Conservation (phyloP, 2,113 vertebrate species). For the Pteropus alecto region DNA sequence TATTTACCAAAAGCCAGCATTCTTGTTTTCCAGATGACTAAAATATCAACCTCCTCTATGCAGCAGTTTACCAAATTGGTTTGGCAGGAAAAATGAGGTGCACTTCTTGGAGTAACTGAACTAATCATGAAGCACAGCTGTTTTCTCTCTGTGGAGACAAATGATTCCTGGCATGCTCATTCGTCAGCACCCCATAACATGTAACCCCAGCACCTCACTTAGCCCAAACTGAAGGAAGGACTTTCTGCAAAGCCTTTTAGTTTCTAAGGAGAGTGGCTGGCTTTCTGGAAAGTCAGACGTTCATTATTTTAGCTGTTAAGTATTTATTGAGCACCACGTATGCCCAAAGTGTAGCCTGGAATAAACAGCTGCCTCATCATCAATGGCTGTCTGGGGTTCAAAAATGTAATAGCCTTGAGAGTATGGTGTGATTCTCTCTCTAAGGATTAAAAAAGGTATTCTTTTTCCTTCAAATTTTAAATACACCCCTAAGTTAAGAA, state of each 20-base stretch:
- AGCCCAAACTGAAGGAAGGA: neutral
- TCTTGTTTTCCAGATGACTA: neutral
- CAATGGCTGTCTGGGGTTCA: neutral
- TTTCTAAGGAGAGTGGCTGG: neutral
- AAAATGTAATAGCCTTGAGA: neutral
- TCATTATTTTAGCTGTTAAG: neutral
- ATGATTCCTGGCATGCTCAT: accelerated
- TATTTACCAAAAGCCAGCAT: neutral
- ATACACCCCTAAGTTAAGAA: neutral
- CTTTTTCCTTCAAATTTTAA: neutral
- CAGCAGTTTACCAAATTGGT: neutral
- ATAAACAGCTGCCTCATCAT: neutral
- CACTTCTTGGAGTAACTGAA: neutral
- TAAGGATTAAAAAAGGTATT: neutral
- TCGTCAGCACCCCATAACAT: neutral
- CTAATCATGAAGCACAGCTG: neutral
- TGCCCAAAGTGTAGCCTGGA: neutral
- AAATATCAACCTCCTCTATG: neutral
- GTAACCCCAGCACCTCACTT: neutral
- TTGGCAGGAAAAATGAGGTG: neutral
- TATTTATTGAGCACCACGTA: neutral
- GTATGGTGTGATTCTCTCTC: neutral
- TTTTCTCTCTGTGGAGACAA: constrained; percentile 4
- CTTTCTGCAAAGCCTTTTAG: neutral
- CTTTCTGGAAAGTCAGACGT: neutral